These are phyloP conservation scores for Cranoglanis bouderius DNA, from an alignment of 2,113 vertebrate genomes.

Conservation along the genomic window DNA sequence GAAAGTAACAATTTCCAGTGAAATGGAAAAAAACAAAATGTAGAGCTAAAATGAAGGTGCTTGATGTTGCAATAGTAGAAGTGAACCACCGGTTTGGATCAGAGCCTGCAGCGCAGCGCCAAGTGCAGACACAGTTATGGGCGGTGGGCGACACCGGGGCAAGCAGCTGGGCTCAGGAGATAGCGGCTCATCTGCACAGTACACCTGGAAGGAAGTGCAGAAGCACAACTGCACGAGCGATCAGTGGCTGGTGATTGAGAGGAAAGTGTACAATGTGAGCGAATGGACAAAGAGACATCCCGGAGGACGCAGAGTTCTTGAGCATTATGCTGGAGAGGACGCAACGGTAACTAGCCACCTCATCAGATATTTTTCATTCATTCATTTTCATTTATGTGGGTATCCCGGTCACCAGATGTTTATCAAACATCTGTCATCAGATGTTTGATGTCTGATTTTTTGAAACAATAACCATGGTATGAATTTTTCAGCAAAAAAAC, in stretches of 20 bases:
- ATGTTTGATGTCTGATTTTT: too few relatives aligned
- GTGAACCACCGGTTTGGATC: background rate
- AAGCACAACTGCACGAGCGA: constrained; percentile 80
- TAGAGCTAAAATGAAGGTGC: background rate
- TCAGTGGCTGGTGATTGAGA: constrained; percentile 90
- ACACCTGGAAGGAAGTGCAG: constrained; percentile 92
- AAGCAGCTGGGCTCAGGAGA: constrained; percentile 45
- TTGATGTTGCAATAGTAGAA: constrained; percentile 13
- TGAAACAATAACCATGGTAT: background rate
- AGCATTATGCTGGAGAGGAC: constrained; percentile 89
- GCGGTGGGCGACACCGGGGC: constrained; percentile 55
- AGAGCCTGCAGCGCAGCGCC: constrained; percentile 17
- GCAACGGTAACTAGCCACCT: constrained; percentile 79
- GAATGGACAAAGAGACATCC: constrained; percentile 86
- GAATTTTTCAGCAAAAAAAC: background rate
- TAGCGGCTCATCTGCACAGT: constrained; percentile 49
- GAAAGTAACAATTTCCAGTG: background rate
- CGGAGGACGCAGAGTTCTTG: constrained; percentile 83
- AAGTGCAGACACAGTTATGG: constrained; percentile 40
- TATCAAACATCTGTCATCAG: too few relatives aligned
- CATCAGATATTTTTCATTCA: background rate
- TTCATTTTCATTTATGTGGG: background rate
- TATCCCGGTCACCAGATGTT: background rate
- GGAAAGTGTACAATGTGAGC: constrained; percentile 90
- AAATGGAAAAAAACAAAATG: background rate